A percentile compares a stretch with the other conserved stretches of the same genome.
phyloP scores from a whole-genome alignment of 2,888 invertebrate genomes.

The Cantharis rustica region DNA sequence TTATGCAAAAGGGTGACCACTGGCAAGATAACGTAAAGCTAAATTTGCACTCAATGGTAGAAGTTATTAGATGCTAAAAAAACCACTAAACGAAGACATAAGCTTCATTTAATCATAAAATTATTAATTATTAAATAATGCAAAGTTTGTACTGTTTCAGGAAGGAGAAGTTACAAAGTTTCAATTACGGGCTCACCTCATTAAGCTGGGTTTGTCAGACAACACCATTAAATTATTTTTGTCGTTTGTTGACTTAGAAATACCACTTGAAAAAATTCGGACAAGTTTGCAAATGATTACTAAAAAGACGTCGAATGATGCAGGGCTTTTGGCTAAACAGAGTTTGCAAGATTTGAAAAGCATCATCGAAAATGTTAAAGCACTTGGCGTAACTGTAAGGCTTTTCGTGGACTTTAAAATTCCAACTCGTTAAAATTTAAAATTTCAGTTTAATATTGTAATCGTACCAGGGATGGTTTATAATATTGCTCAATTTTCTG shows the following conservation, averaged over 20 bases:
- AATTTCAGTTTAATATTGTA: conserved; percentile 63
- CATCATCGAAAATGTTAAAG: conserved; percentile 71
- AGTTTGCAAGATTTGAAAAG: conserved; percentile 77
- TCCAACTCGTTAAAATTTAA: conserved; percentile 1
- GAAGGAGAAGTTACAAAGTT: conserved; percentile 69
- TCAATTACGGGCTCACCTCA: conserved; percentile 72
- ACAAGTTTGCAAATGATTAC: conserved; percentile 68
- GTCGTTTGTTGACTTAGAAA: conserved; percentile 71
- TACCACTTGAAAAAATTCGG: conserved; percentile 63
- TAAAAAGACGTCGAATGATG: conserved; percentile 68
- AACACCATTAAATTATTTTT: conserved; percentile 67
- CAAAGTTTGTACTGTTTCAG: conserved; percentile 43
- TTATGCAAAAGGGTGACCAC: too few relatives aligned
- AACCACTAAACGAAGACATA: too few relatives aligned
- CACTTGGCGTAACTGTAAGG: conserved; percentile 75
- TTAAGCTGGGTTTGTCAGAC: conserved; percentile 70
- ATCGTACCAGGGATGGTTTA: conserved; percentile 66
- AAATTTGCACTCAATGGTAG: too few relatives aligned
- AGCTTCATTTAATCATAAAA: too few relatives aligned
- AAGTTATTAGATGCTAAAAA: too few relatives aligned
- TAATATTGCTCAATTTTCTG: conserved; percentile 68
- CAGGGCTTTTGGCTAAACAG: conserved; percentile 67
- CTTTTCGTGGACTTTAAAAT: background rate
- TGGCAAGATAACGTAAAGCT: too few relatives aligned
- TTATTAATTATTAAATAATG: too few relatives aligned